Conservation (phyloP, 92 coral and sea anemone genomes). For the Micromussa lordhowensis region DNA sequence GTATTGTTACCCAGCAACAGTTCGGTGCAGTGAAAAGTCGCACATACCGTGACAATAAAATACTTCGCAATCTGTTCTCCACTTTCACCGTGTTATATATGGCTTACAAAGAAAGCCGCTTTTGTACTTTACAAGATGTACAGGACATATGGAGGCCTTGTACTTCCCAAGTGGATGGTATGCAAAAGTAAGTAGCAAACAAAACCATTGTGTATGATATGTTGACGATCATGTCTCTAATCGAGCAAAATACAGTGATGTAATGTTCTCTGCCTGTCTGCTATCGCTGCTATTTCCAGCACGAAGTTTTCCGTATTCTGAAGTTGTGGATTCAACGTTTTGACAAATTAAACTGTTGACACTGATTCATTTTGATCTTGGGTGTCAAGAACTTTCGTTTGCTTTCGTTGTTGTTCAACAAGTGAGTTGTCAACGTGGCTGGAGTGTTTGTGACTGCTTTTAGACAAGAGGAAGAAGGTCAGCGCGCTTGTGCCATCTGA, state of each 20-base stretch:
- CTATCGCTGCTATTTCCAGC: neutral
- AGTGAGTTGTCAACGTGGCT: neutral
- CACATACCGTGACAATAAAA: neutral
- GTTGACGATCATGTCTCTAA: neutral
- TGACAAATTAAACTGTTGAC: neutral
- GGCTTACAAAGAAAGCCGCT: conserved; percentile 21
- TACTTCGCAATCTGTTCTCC: neutral
- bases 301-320: neutral
- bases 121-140: conserved; percentile 29
- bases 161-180: conserved; percentile 44
- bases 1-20: conserved; percentile 57
- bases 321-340: neutral
- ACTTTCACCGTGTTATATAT: neutral
- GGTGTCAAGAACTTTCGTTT: neutral
- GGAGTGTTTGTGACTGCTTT: neutral
- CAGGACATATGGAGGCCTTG: conserved; percentile 50
- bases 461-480: neutral
- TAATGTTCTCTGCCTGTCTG: neutral
- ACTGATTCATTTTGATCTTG: neutral
- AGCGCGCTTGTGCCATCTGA: neutral
- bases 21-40: conserved; percentile 10
- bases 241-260: neutral
- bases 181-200: conserved; percentile 25
- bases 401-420: neutral
- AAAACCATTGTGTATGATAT: neutral